Percentiles rank a stretch among this genome's conserved stretches.
phyloP scores from a whole-genome alignment of 2,113 vertebrate genomes.

The Bubo scandiacus region DNA sequence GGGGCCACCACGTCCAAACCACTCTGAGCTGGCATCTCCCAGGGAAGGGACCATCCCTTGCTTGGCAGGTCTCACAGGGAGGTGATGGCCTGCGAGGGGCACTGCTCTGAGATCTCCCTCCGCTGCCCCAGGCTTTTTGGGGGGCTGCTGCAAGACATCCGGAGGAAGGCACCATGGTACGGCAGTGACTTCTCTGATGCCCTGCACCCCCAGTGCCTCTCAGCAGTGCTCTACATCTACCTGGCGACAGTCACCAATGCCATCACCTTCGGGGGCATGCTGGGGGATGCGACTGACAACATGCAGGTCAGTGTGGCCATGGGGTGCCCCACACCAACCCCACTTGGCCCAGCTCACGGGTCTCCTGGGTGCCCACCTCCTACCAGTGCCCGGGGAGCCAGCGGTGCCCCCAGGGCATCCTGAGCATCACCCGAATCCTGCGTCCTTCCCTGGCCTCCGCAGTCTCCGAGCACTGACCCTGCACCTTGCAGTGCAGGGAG shows the following conservation, averaged over 20 bases:
- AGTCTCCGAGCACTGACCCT: fast-evolving
- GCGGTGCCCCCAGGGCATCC: not conserved
- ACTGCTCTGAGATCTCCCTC: not conserved
- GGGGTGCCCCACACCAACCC: not conserved
- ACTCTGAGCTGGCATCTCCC: not conserved
- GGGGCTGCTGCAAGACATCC: slow-evolving; percentile 75
- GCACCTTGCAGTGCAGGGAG: not conserved
- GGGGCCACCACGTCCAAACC: not conserved
- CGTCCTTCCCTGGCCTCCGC: fast-evolving
- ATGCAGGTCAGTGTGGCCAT: slow-evolving; percentile 58
- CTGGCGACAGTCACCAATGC: slow-evolving; percentile 77
- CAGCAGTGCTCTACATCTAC: slow-evolving; percentile 80
- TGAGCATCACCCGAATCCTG: fast-evolving
- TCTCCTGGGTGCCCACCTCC: not conserved
- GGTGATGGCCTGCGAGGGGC: fast-evolving
- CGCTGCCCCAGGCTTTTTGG: slow-evolving; percentile 70
- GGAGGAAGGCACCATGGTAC: slow-evolving; percentile 75
- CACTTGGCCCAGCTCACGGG: fast-evolving
- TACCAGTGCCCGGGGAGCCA: not conserved
- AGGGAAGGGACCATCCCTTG: not conserved
- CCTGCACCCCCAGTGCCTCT: slow-evolving; percentile 78
- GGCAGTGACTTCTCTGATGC: slow-evolving; percentile 75
- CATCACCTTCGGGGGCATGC: slow-evolving; percentile 81
- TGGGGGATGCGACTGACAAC: slow-evolving; percentile 77
- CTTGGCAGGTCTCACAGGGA: not conserved